Base-by-base conservation (phyloP, 2,113 vertebrate genomes). In the Sylvilagus bachmani region DNA sequence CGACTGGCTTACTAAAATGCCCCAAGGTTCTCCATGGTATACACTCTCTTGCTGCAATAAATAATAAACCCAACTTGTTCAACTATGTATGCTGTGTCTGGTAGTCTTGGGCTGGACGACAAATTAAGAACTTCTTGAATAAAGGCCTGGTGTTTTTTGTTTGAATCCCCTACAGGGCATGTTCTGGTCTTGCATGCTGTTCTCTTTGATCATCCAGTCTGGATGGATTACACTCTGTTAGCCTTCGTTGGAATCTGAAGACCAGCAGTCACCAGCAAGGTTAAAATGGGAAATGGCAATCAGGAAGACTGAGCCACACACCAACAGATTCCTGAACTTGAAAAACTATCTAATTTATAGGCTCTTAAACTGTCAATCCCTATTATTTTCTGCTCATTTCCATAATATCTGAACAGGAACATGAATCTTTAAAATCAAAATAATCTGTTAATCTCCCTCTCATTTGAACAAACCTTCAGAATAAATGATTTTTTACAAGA, bases 51-150 rank as follows among this genome's bases (percentile, higher is more conserved):
- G 22, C 64, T 87, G 33, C 16, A 80, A 83, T 21, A 38, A 58
- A 38, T 51, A 79, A 25, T 58, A 87, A 84, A 51, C 10, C 53
- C 74, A 89, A 77, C 14, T 77, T 85, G 49, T 64, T 84, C 73
- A 92, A 78, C 22, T 62, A 7, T 0, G 79, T n/a, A n/a, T 86
- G 38, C 55, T 73, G 58, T 38, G 79, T 24, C 51, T 84, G 16
- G 61, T 55, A 25, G 78, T 62, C 69, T 79, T 22, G 9, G 29
- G 58, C 71, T 83, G 22, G 77, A 92, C n/a, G 86, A 90, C 64
- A 67, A 81, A 85, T n/a, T 13, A 61, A 73, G 89, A 78, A 53
- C 16, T 89, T 89, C 53, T 70, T 86, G 61, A 86, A 85, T 58
- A 67, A 33, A 89, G 33, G 78, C 27, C 44, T 25, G 82, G 49